Base-by-base conservation (phyloP, 2,888 invertebrate species). In the Gibbula magus region DNA sequence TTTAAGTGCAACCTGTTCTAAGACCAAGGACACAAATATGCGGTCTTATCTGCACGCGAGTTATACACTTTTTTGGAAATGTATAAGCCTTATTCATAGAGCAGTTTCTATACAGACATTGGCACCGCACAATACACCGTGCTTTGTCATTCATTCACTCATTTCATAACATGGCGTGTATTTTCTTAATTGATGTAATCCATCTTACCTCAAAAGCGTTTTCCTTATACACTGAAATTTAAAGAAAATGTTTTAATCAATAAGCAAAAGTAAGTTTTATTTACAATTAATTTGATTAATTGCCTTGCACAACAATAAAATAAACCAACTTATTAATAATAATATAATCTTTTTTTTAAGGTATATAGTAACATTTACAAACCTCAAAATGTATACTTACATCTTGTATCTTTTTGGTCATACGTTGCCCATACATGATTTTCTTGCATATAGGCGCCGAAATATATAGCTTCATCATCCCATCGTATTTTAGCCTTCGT, bases 141-240 rank as follows among this genome's bases (percentile, higher is more conserved):
- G n/a, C n/a, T n/a, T n/a, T n/a, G n/a, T n/a, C n/a, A n/a, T n/a
- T n/a, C n/a, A n/a, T n/a, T n/a, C n/a, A n/a, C n/a, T n/a, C n/a
- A n/a, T n/a, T n/a, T n/a, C n/a, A n/a, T n/a, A n/a, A n/a, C n/a
- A n/a, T n/a, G n/a, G n/a, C n/a, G n/a, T n/a, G n/a, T n/a, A n/a
- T n/a, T n/a, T n/a, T n/a, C n/a, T n/a, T n/a, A n/a, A n/a, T n/a
- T n/a, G n/a, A n/a, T n/a, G n/a, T n/a, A n/a, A n/a, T n/a, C n/a
- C n/a, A n/a, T n/a, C 82, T 52, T 75, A 84, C 84, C 84, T 84
- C 84, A 78, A 84, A 84, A 4, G 82, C 84, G 56, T 84, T 84
- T 22, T 84, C 83, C 67, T 81, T 53, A 52, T 75, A 84, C 45
- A 84, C 84, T 84, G 82, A 29, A 82, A 80, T 32, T 29, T 25